Evolutionary conservation across 1,140 invertebrate genomes (phyloP).

Genomic region (Bombus cullumanus): DNA sequence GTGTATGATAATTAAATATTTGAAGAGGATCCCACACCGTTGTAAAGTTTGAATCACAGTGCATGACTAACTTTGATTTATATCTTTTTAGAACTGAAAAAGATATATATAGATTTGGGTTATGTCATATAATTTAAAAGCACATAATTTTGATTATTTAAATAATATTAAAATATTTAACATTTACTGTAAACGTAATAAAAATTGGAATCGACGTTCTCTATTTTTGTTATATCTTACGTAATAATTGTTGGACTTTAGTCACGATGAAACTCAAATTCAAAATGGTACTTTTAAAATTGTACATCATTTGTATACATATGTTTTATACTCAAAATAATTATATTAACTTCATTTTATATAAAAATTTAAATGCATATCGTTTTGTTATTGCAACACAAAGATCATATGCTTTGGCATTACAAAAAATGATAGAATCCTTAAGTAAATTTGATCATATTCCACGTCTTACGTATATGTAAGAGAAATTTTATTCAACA

Average conservation of each 20-base stretch:
- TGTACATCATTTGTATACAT: not conserved
- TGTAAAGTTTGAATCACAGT: constrained; percentile 23
- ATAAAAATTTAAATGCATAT: not conserved
- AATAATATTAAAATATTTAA: not conserved
- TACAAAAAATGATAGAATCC: not conserved
- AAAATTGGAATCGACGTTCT: not conserved
- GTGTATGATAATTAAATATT: constrained; percentile 47
- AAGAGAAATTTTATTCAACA: not conserved
- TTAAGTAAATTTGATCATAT: not conserved
- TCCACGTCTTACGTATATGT: not conserved
- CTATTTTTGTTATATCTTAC: constrained; percentile 29
- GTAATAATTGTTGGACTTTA: constrained; percentile 24
- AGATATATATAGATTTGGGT: not conserved
- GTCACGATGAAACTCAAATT: constrained; percentile 18
- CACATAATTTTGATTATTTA: not conserved
- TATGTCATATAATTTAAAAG: not conserved
- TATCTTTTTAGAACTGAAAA: constrained; percentile 33
- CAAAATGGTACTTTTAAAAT: constrained; percentile 8
- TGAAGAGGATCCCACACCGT: constrained; percentile 68
- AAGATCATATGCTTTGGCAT: not conserved
- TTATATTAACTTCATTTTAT: not conserved
- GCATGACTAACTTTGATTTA: constrained; percentile 40
- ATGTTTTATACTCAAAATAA: not conserved
- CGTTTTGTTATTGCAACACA: not conserved
- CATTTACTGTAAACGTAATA: not conserved